Base-by-base conservation (phyloP, 2,113 vertebrate genomes). In the Entelurus aequoreus region DNA sequence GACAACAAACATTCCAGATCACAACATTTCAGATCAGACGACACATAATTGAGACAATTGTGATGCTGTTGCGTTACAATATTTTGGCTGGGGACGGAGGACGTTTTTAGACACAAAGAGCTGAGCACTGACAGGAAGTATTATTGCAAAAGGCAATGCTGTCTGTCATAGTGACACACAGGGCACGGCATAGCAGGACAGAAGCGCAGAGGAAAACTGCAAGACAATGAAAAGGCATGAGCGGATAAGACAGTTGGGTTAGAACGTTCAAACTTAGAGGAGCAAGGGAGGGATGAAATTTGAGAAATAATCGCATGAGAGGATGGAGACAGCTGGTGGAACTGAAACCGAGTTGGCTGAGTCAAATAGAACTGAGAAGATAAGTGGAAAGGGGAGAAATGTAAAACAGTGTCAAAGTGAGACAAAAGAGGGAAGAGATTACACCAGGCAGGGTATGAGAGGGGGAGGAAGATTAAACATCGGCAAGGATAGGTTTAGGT, bases 51-150 rank as follows among this genome's bases (percentile, higher is more conserved):
- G 42, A 46, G 42, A 46, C 42, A 46, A 46, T 46, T 46, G 42
- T 46, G 42, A 46, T 46, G 42, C 42, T 42, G 40, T 42, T 46
- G 3, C 12, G 10, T 46, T 46, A 12, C 10, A 46, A 46, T 46
- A 46, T 46, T 46, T 46, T 46, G 42, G 10, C 12, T 12, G 5
- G 5, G 12, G 42, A 46, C 12, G 42, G 12, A 46, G 10, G 11
- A 6, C 5, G 42, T 9, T 7, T 40, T 40, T 40, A 44, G 28
- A 28, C 28, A 28, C 28, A 28, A 28, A 28, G 8, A 44, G 42
- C 49, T 68, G 74, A 82, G 57, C 62, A 48, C 62, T 78, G 79
- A 80, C 79, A 75, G 59, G 78, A 69, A 76, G 68, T 76, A 83
- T 86, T 77, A 76, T 66, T 77, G 78, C 77, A 78, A 81, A 71